A percentile compares a stretch with the other conserved stretches of the same genome.
Conservation (phyloP, 1,140 invertebrate species). For the Cecropterus lyciades region DNA sequence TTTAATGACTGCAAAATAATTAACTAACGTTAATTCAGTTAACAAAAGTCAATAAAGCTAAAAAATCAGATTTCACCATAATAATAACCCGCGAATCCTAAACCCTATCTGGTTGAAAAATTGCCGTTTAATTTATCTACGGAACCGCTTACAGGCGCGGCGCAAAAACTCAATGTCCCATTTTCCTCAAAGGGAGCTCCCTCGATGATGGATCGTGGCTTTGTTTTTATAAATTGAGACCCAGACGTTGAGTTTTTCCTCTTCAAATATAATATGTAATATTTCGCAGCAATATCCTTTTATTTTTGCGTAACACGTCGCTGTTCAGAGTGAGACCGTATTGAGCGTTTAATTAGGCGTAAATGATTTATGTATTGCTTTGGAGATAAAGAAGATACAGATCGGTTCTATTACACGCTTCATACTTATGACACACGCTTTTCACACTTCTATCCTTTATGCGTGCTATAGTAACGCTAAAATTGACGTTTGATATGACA, state of each 20-base stretch:
- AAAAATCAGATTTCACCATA: conserved; percentile 6
- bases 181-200: conserved; percentile 22
- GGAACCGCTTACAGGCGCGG: conserved; percentile 16
- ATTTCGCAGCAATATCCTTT: conserved; percentile 23
- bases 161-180: conserved; percentile 25
- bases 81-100: conserved; percentile 11
- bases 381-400: not conserved
- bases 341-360: conserved; percentile 14
- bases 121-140: conserved; percentile 29
- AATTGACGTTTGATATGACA: too few relatives aligned
- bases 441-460: too few relatives aligned
- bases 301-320: conserved; percentile 22
- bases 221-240: conserved; percentile 40
- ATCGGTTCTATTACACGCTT: too few relatives aligned
- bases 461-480: too few relatives aligned
- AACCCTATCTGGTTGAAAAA: conserved; percentile 21
- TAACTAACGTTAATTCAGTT: not conserved
- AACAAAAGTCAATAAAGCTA: too few relatives aligned
- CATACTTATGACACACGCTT: too few relatives aligned
- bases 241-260: conserved; percentile 29
- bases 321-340: conserved; percentile 3
- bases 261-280: conserved; percentile 31
- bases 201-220: conserved; percentile 33
- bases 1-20: too few relatives aligned
- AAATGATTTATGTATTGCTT: conserved; percentile 25